Evolutionary conservation across 2,888 invertebrate species (phyloP).

Genomic region (Xanthorhoe spadicearia): DNA sequence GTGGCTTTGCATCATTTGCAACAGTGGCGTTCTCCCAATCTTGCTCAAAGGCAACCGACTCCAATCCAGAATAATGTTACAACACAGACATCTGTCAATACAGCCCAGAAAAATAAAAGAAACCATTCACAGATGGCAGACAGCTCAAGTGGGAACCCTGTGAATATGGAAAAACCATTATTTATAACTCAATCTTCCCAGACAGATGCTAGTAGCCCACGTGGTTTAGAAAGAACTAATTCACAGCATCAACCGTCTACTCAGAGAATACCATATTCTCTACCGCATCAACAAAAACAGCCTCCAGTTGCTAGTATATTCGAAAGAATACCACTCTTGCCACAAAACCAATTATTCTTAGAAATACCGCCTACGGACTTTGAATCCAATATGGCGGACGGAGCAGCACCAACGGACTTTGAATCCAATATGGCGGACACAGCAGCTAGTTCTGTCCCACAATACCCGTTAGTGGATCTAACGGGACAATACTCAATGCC

Average conservation of each 20-base stretch:
- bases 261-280: not conserved
- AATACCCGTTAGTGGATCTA: not conserved
- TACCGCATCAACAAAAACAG: too few species aligned
- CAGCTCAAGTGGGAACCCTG: not conserved
- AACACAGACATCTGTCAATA: not conserved
- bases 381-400: too few species aligned
- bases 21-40: not conserved
- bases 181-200: not conserved
- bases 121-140: not conserved
- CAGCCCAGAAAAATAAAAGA: not conserved
- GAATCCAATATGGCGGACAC: too few species aligned
- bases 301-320: too few species aligned
- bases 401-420: too few species aligned
- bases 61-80: not conserved
- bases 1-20: not conserved
- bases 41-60: not conserved
- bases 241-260: too few species aligned
- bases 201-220: too few species aligned
- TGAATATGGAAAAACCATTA: too few species aligned
- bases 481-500: not conserved
- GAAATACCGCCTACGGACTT: too few species aligned
- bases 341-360: too few species aligned
- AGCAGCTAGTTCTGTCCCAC: not conserved
- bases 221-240: not conserved
- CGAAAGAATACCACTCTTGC: too few species aligned